Evolutionary conservation across 2,113 vertebrate genomes (phyloP), one percentile per base, ranked within the genome.

Genomic region (Sinocyclocheilus rhinocerous): DNA sequence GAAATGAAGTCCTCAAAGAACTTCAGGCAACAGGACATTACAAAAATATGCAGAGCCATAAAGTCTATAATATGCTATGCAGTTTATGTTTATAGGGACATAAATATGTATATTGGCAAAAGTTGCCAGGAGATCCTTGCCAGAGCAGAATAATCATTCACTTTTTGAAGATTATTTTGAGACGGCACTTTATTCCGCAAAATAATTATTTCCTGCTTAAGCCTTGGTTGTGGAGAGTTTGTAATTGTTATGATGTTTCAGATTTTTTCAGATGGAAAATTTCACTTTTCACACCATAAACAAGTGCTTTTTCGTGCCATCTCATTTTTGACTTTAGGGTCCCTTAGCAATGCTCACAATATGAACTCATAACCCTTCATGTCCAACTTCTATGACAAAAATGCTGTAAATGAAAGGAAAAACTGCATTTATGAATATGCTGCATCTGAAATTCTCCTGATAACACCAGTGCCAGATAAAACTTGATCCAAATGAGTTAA

Each of bases 61-160:
- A 84, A 84, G 82, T 84, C 82, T 76, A 65, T 82, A 87, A 63
- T 69, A 57, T 57, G 77, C 77, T 57, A 26, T 83, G 59, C 45
- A 29, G 80, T 69, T 87, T 69, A 82, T 86, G 85, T 83, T 76
- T 83, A 77, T 72, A 77, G n/a, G 45, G 42, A 87, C 29, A 83
- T 83, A 82, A 65, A 67, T 26, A 70, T 80, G 9, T 77, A 83
- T 65, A 86, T 63, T 61, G 79, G 55, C 78, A 45, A 73, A 80
- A 69, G 59, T 22, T 85, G 61, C 73, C 73, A 85, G 22, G 48
- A 81, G 42, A 82, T 75, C 45, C 72, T 73, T 79, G 84, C 76
- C 77, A 85, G 48, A 80, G 7, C 33, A 55, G 84, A 81, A 80
- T 72, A 86, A 22, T 73, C 18, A 26, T 81, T 81, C 79, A 50